Evolutionary conservation across 1,140 invertebrate species (phyloP).

Genomic region (Atopsyche davidsoni): DNA sequence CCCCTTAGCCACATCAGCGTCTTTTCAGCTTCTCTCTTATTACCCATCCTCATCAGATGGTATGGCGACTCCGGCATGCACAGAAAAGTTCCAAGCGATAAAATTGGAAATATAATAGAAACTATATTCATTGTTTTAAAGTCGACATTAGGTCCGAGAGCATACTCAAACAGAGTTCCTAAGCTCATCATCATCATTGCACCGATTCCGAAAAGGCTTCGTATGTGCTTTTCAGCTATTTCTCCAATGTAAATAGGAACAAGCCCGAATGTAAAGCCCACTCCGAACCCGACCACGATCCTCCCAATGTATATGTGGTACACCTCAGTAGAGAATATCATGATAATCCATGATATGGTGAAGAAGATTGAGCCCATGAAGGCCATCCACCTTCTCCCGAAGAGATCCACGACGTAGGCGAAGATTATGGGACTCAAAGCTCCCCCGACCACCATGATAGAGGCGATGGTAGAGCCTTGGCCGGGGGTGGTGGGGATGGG

Average conservation of each 20-base stretch:
- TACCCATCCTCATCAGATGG: constrained; percentile 55
- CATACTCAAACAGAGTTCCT: constrained; percentile 1
- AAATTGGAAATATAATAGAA: constrained; percentile 48
- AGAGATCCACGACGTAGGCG: constrained; percentile 42
- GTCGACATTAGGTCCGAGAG: constrained; percentile 3
- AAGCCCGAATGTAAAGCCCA: background rate
- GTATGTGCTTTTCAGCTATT: constrained; percentile 11
- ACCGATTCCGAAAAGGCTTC: constrained; percentile 1
- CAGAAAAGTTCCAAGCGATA: constrained; percentile 51
- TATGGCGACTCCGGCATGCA: constrained; percentile 63
- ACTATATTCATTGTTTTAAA: background rate
- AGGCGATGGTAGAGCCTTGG: constrained; percentile 58
- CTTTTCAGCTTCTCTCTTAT: constrained; percentile 46
- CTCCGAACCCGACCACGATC: constrained; percentile 6
- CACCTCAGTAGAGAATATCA: constrained; percentile 8
- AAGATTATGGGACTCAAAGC: constrained; percentile 42
- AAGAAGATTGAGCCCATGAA: constrained; percentile 1
- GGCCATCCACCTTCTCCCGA: constrained; percentile 52
- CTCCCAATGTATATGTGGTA: constrained; percentile 10
- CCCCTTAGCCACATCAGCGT: constrained; percentile 62
- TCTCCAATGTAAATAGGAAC: constrained; percentile 11
- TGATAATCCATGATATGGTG: background rate
- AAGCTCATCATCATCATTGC: background rate
- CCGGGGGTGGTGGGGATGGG: constrained; percentile 46
- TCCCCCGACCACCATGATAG: constrained; percentile 47